Conservation (phyloP, 2,113 vertebrate genomes). For the Burhinus oedicnemus region DNA sequence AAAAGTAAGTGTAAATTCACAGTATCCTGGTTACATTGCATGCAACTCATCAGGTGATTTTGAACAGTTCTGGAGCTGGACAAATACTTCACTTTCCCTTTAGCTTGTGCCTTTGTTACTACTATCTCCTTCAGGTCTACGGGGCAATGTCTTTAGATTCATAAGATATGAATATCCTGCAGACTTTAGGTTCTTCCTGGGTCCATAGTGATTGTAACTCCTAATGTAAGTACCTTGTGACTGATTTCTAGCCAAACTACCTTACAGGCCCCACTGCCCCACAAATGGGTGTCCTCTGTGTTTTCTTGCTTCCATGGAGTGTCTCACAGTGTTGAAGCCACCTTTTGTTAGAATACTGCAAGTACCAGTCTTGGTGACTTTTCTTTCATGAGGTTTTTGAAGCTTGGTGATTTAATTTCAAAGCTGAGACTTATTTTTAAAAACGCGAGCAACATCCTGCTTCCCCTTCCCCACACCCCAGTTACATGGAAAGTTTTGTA, state of each 20-base stretch:
- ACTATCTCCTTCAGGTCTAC: neutral
- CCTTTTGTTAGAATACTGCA: neutral
- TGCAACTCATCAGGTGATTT: neutral
- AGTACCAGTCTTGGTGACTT: neutral
- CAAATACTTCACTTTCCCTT: neutral
- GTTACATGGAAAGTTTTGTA: neutral
- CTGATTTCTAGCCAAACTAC: neutral
- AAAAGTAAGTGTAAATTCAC: neutral
- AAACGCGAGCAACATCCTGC: accelerated
- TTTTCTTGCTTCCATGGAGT: neutral
- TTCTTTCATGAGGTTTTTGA: neutral
- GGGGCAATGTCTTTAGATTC: neutral
- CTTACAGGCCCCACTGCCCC: neutral
- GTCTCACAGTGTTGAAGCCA: neutral
- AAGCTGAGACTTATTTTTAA: neutral
- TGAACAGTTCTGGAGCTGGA: neutral
- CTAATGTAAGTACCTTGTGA: neutral
- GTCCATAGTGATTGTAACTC: neutral
- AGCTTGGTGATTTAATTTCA: neutral
- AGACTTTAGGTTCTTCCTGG: neutral
- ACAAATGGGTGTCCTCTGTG: neutral
- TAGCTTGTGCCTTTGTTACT: accelerated
- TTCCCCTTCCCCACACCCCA: accelerated
- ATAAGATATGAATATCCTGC: neutral
- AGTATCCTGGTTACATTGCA: neutral